Evolutionary conservation across 2,888 invertebrate species (phyloP).

Genomic region (Drosophila dives): DNA sequence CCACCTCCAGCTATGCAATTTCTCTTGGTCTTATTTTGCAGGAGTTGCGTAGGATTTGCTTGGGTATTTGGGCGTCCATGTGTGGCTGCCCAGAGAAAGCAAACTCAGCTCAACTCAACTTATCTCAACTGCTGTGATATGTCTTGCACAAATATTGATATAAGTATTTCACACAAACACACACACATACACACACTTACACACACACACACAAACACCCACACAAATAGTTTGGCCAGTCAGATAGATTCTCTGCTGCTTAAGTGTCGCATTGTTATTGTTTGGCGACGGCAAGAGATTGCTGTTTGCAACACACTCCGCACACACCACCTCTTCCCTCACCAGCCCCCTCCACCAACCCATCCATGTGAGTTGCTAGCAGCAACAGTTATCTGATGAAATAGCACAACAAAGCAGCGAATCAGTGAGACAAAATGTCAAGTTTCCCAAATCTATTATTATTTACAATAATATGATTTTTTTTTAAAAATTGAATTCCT

Average conservation of each 20-base stretch:
- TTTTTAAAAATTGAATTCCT: background rate
- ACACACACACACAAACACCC: conserved; percentile 7
- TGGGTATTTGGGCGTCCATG: conserved; percentile 59
- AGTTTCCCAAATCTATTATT: background rate
- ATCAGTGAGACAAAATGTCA: conserved; percentile 4
- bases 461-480: background rate
- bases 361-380: background rate
- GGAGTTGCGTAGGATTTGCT: conserved; percentile 51
- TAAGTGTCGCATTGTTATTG: conserved; percentile 68
- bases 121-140: conserved; percentile 58
- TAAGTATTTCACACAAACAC: conserved; percentile 38
- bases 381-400: conserved; percentile 49
- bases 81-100: conserved; percentile 39
- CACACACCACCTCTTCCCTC: background rate
- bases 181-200: conserved; percentile 7
- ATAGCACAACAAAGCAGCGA: conserved; percentile 28
- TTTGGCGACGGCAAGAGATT: conserved; percentile 73
- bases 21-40: conserved; percentile 12
- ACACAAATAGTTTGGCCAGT: background rate
- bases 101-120: conserved; percentile 3
- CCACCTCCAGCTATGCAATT: background rate
- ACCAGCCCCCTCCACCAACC: background rate
- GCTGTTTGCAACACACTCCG: conserved; percentile 50
- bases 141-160: conserved; percentile 67
- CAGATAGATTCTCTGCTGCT: conserved; percentile 36